Percentiles rank a stretch among this genome's conserved stretches.
Conservation (phyloP, 2,113 vertebrate genomes). For the Excalfactoria chinensis region DNA sequence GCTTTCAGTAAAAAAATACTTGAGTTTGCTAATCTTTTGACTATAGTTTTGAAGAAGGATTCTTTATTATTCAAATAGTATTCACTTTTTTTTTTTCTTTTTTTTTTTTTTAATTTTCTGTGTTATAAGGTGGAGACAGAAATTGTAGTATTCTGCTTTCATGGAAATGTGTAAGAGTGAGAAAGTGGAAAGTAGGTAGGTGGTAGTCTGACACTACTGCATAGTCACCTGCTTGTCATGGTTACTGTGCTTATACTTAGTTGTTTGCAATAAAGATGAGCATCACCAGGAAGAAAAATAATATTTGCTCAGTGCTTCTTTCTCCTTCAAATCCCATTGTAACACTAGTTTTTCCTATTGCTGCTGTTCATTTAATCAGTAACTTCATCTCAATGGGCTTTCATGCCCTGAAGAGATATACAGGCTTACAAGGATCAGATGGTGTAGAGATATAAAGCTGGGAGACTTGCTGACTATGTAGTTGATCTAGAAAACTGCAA, state of each 20-base stretch:
- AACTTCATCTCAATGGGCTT: slow-evolving; percentile 24
- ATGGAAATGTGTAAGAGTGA: not conserved
- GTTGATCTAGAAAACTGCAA: not conserved
- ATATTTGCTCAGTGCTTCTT: not conserved
- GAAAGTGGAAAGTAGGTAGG: not conserved
- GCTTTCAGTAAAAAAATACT: not conserved
- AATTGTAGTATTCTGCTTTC: not conserved
- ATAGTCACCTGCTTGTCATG: not conserved
- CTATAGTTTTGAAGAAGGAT: not conserved
- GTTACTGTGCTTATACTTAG: not conserved
- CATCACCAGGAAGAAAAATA: not conserved
- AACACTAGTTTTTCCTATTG: not conserved
- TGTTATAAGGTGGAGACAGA: not conserved
- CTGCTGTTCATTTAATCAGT: slow-evolving; percentile 33
- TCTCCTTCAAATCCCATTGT: slow-evolving; percentile 11
- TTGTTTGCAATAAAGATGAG: not conserved
- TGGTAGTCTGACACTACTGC: not conserved
- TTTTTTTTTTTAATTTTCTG: not conserved
- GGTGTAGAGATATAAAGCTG: not conserved
- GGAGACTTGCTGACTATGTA: not conserved
- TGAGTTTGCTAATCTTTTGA: not conserved
- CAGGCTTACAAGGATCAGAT: slow-evolving; percentile 32
- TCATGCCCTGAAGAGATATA: slow-evolving; percentile 18
- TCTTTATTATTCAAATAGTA: not conserved
- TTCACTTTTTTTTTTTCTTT: not conserved